Conservation (phyloP, 2,113 vertebrate species). For the Thunnus thynnus region DNA sequence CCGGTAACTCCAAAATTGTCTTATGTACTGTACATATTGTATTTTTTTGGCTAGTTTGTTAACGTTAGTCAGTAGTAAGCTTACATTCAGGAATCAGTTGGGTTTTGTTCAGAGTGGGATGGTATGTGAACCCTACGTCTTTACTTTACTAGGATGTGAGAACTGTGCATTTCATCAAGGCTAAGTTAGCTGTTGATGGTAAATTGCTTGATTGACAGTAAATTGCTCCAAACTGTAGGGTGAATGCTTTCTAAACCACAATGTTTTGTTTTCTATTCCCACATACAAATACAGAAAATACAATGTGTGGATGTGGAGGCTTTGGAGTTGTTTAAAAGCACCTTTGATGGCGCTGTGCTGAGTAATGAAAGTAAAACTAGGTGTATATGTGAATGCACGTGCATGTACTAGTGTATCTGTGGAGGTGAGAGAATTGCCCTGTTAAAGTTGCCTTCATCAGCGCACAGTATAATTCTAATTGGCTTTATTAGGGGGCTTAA, state of each 20-base stretch:
- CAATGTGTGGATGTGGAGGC: too few relatives aligned
- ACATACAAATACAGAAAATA: background rate
- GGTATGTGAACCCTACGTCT: background rate
- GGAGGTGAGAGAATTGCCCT: constrained; percentile 38
- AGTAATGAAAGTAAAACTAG: background rate
- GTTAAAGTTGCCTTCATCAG: constrained; percentile 63
- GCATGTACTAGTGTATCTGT: constrained; percentile 4
- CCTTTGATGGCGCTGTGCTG: background rate
- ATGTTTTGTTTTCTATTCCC: background rate
- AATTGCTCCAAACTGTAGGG: background rate
- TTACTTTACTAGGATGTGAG: background rate
- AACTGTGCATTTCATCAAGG: background rate
- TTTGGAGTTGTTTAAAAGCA: background rate
- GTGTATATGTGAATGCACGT: constrained; percentile 4
- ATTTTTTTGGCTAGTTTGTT: background rate
- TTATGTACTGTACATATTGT: too few relatives aligned
- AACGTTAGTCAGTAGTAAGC: background rate
- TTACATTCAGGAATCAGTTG: background rate
- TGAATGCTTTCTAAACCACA: background rate
- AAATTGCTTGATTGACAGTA: background rate
- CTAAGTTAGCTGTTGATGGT: background rate
- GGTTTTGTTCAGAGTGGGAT: background rate
- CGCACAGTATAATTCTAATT: constrained; percentile 72
- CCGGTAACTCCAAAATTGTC: too few relatives aligned
- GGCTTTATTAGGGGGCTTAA: constrained; percentile 77